phyloP scores from a whole-genome alignment of 2,797 vertebrate genomes.

The Coreius guichenoti region DNA sequence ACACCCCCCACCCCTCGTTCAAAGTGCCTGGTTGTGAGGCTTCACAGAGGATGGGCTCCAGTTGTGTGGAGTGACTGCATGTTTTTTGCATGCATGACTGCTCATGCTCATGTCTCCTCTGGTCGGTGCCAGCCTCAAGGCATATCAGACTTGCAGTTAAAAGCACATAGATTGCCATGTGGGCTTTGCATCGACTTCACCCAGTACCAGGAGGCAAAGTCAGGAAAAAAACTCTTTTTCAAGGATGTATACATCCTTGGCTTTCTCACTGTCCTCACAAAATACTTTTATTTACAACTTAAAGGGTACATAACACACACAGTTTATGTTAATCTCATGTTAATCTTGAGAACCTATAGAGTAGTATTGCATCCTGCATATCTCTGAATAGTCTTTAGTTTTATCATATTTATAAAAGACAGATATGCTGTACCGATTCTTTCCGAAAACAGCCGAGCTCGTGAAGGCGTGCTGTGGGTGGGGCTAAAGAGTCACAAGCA shows the following conservation, averaged over 20 bases:
- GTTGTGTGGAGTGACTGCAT: slow-evolving; percentile 24
- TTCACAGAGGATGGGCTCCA: slow-evolving; percentile 39
- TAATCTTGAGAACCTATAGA: too few relatives aligned
- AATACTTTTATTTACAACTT: not conserved
- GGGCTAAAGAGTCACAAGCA: too few relatives aligned
- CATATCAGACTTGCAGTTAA: slow-evolving; percentile 30
- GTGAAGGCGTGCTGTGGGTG: too few relatives aligned
- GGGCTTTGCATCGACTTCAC: slow-evolving; percentile 11
- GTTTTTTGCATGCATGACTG: slow-evolving; percentile 51
- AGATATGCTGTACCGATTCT: too few relatives aligned
- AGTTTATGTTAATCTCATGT: too few relatives aligned
- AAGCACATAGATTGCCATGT: slow-evolving; percentile 49
- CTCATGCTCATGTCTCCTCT: slow-evolving; percentile 32
- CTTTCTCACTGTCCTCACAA: not conserved
- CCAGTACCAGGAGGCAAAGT: not conserved
- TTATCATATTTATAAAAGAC: too few relatives aligned
- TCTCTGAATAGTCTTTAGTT: too few relatives aligned
- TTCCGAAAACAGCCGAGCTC: too few relatives aligned
- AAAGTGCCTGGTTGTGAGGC: slow-evolving; percentile 17
- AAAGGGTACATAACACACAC: too few relatives aligned
- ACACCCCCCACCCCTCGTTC: not conserved
- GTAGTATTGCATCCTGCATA: too few relatives aligned
- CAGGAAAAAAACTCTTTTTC: not conserved
- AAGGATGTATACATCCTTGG: not conserved
- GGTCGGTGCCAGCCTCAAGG: slow-evolving; percentile 38